Conservation (phyloP, 92 coral and sea anemone species). For the Anthopleura xanthogrammica region DNA sequence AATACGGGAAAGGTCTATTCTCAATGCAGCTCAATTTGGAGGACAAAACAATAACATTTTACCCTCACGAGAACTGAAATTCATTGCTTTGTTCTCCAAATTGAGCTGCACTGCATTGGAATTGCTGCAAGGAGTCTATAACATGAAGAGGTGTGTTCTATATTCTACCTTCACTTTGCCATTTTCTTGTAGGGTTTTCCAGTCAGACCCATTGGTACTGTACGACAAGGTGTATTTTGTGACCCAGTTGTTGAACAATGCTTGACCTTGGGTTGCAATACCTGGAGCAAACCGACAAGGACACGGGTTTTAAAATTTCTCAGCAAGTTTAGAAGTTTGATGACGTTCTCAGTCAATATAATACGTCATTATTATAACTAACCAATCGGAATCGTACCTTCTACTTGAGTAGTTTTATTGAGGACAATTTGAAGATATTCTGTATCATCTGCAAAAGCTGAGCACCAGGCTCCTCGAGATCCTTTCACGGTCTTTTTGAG, state of each 20-base stretch:
- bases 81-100: too few species aligned
- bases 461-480: conserved; percentile 97
- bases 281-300: conserved; percentile 42
- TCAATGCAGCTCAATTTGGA: too few species aligned
- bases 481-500: conserved; percentile 81
- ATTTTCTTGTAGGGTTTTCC: conserved; percentile 57
- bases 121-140: too few species aligned
- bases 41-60: too few species aligned
- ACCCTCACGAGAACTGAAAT: too few species aligned
- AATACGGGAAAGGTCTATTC: too few species aligned
- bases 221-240: conserved; percentile 69
- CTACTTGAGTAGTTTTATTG: conserved; percentile 45
- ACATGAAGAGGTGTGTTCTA: background rate
- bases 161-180: conserved; percentile 59
- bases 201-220: conserved; percentile 68
- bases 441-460: conserved; percentile 87
- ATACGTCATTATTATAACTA: background rate
- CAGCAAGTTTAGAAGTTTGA: too few species aligned
- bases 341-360: too few species aligned
- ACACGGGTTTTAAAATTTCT: too few species aligned
- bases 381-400: conserved; percentile 48
- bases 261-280: conserved; percentile 90
- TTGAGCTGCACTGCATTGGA: background rate
- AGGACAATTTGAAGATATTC: conserved; percentile 85
- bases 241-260: conserved; percentile 97